Percentiles rank a stretch among this genome's conserved stretches.
phyloP scores from a whole-genome alignment of 2,113 vertebrate species.

The Dolichallabes microphthalmus region DNA sequence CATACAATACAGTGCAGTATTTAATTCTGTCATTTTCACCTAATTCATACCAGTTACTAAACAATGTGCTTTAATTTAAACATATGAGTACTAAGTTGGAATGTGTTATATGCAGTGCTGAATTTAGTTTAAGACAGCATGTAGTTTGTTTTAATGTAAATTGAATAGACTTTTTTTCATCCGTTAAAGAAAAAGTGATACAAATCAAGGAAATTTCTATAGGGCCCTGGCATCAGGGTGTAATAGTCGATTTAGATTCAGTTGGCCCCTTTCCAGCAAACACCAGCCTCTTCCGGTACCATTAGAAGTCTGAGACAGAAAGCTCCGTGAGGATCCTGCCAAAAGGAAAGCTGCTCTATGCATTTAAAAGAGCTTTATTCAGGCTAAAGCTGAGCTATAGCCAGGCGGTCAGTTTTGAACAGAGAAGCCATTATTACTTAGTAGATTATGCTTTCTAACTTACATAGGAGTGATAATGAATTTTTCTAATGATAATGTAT shows the following conservation, averaged over 20 bases:
- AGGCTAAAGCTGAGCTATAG: constrained; percentile 39
- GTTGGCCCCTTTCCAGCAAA: constrained; percentile 36
- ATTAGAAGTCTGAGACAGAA: constrained; percentile 45
- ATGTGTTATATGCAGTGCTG: background rate
- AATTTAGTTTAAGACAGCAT: background rate
- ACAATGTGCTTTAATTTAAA: background rate
- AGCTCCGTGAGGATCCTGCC: constrained; percentile 42
- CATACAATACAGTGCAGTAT: background rate
- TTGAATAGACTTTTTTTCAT: background rate
- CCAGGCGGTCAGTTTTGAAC: constrained; percentile 33
- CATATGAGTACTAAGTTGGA: background rate
- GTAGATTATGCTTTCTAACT: background rate
- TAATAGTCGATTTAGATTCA: constrained; percentile 30
- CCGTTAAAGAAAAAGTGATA: background rate
- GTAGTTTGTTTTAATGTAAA: background rate
- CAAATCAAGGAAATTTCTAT: background rate
- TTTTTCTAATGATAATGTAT: background rate
- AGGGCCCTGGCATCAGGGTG: constrained; percentile 4
- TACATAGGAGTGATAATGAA: background rate
- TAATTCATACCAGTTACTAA: background rate
- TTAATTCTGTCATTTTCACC: background rate
- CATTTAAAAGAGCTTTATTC: constrained; percentile 56
- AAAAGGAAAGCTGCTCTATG: constrained; percentile 45
- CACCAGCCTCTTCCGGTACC: constrained; percentile 44
- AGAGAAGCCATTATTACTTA: constrained; percentile 39